Base-by-base conservation (phyloP, 2,797 vertebrate genomes). In the Erpetoichthys calabaricus region DNA sequence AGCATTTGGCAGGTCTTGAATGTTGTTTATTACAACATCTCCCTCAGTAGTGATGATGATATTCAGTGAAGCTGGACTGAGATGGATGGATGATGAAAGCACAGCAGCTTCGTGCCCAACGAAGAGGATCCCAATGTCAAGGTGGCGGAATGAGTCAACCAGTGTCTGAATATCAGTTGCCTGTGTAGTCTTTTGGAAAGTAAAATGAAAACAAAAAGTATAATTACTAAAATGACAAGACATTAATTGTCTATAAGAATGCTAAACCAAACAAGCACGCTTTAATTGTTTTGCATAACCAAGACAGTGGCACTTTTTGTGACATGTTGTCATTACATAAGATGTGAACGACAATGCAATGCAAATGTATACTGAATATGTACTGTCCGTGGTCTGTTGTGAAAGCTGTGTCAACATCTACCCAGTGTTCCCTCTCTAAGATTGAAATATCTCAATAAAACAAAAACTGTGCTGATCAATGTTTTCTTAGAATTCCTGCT, bases 1-100 rank as follows among this genome's bases (percentile, higher is more conserved):
- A 5, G 57, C 57, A 44, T 54, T 49, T 5, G 57, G 57, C 3
- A 64, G 54, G 63, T 61, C 55, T 7, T 53, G 6, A 45, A 60
- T 9, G 45, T 55, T 51, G 44, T 62, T 52, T 56, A 60, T 61
- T 8, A 62, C 55, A 52, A 57, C 42, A 6, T 45, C 53, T 45
- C 57, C 60, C 47, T 56, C 57, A 41, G 25, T 25, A 25, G 25
- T 25, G 25, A 65, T 44, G 25, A 65, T 44, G 45, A 54, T 50
- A 6, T 25, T 8, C 54, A 1, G 59, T 1, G 43, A 7, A n/a
- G 46, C 43, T 55, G 45, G 55, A 42, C 49, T 62, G 2, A 56
- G 61, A 50, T 55, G 44, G 3, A 56, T 57, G 41, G 57, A 51
- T 60, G 55, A 4, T 53, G 42, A 4, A 6, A 5, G 10, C 44